Evolutionary conservation across 2,113 vertebrate species (phyloP).

Genomic region (Setophaga petechia): DNA sequence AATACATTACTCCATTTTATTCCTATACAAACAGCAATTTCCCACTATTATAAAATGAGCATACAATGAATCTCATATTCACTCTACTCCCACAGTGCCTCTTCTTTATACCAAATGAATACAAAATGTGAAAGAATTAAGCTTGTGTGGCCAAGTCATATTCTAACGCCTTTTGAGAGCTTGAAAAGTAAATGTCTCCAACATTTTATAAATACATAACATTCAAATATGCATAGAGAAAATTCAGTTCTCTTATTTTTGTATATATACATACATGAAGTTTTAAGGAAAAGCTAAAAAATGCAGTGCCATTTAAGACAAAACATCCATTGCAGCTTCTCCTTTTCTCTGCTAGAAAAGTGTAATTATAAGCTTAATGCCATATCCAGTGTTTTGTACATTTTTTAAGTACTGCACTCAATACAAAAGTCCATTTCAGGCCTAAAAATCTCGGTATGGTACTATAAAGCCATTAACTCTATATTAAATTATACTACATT

Average conservation of each 20-base stretch:
- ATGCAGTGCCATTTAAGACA: not conserved
- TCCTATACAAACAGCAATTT: conserved; percentile 46
- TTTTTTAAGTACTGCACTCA: not conserved
- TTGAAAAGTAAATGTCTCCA: not conserved
- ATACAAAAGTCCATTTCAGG: conserved; percentile 36
- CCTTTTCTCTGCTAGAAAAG: not conserved
- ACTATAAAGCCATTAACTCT: conserved; percentile 32
- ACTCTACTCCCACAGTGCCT: not conserved
- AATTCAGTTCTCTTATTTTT: not conserved
- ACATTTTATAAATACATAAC: not conserved
- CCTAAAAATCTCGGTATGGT: not conserved
- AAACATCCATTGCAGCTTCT: not conserved
- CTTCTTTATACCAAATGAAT: not conserved
- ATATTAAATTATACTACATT: conserved; percentile 48
- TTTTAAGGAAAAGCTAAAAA: not conserved
- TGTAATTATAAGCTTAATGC: conserved; percentile 30
- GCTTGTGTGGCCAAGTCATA: not conserved
- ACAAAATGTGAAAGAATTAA: not conserved
- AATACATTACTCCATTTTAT: conserved; percentile 14
- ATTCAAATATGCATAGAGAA: not conserved
- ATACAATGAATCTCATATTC: not conserved
- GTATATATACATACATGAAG: not conserved
- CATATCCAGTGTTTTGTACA: not conserved
- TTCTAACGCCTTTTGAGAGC: not conserved
- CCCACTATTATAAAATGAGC: not conserved